phyloP scores from a whole-genome alignment of 2,797 vertebrate genomes.

The Cyprinodon diabolis region DNA sequence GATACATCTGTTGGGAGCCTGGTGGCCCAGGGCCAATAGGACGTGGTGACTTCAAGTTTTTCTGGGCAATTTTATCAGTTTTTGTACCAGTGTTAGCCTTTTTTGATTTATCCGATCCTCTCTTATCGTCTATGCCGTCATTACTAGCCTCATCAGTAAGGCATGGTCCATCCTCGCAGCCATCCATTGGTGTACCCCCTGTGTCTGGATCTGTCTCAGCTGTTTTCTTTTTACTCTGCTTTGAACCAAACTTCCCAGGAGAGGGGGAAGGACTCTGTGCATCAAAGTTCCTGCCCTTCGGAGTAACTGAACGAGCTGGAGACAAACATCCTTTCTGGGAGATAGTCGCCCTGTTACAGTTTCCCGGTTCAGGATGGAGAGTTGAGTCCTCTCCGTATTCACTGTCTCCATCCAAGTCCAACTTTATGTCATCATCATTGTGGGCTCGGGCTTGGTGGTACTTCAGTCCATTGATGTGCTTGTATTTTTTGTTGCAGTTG shows the following conservation, averaged over 20 bases:
- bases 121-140: constrained; percentile 94
- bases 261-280: constrained; percentile 93
- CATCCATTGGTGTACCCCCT: constrained; percentile 87
- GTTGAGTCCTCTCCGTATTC: constrained; percentile 94
- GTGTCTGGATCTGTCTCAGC: constrained; percentile 88
- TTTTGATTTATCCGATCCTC: constrained; percentile 89
- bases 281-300: constrained; percentile 93
- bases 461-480: constrained; percentile 99
- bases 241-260: constrained; percentile 90
- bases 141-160: constrained; percentile 94
- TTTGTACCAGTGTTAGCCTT: constrained; percentile 85
- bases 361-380: constrained; percentile 89
- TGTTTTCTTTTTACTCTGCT: constrained; percentile 94
- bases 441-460: constrained; percentile 99
- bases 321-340: constrained; percentile 94
- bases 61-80: constrained; percentile 90
- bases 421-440: constrained; percentile 92
- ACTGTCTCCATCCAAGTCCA: constrained; percentile 93
- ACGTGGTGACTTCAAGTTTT: constrained; percentile 92
- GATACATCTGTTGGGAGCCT: constrained; percentile 90
- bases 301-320: constrained; percentile 92
- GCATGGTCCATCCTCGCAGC: constrained; percentile 92
- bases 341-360: constrained; percentile 90
- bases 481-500: constrained; percentile 99
- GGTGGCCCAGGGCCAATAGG: constrained; percentile 87